Base-by-base conservation (phyloP, 2,113 vertebrate genomes). In the Toxostoma redivivum region DNA sequence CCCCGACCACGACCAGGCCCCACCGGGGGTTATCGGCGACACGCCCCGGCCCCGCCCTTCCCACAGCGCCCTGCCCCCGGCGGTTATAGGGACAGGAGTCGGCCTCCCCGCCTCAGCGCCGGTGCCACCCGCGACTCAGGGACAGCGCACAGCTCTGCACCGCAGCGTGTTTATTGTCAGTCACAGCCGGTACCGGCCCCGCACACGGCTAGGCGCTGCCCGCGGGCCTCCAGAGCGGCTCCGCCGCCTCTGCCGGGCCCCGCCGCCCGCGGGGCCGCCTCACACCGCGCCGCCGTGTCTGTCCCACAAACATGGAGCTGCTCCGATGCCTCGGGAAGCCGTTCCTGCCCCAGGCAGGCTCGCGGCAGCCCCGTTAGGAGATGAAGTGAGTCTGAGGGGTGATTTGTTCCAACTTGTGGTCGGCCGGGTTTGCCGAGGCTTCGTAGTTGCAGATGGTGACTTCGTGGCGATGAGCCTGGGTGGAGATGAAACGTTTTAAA, bases 361-460 rank as follows among this genome's bases (percentile, higher is more conserved):
- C 9, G 40, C 11, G 2, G 15, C 37, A 7, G 66, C 38, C 1
- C 62, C 13, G 58, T 98, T 97, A 99, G 88, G 99, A 99, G 97
- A 99, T 99, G 96, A 99, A 99, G 92, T 99, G 99, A 38, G 99
- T 99, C 94, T 99, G 98, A 1, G 99, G 99, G 38, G 98, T 98
- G 90, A 99, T 97, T 37, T 98, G 98, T 77, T 99, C 98, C 94
- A 99, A 38, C 96, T 97, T 98, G 97, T 99, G 99, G 96, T 99
- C 99, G 8, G 99, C 98, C 6, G 99, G 99, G 96, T 99, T 99
- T 9, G 99, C 99, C 2, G 99, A 81, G 3, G 99, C 98, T 95
- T 99, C 99, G 6, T 99, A 99, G 97, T 98, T 99, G 96, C 99
- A 99, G 98, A 99, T 99, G 20, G 99, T 99, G 94, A 99, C 99